phyloP scores from a whole-genome alignment of 53 echinoderm and acorn worm species.

The Echinarachnius parma region DNA sequence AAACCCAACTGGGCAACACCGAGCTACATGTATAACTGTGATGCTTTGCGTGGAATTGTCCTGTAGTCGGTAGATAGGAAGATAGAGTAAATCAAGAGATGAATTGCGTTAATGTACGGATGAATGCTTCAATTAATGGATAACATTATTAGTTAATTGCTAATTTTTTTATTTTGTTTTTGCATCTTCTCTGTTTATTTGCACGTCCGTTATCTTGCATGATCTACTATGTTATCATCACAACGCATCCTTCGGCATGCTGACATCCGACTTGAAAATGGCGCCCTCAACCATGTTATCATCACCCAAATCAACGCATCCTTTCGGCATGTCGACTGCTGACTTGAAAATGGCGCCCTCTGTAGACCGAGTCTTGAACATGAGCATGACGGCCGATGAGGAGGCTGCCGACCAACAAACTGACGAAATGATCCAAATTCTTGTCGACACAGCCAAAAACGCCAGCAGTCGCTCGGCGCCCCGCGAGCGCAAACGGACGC shows the following conservation, averaged over 20 bases:
- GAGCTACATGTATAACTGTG: too few species aligned
- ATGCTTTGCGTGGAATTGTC: too few species aligned
- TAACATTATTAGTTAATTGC: background rate
- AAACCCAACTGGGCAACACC: background rate
- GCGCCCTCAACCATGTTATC: too few species aligned
- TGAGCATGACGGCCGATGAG: constrained; percentile 57
- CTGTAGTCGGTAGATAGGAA: too few species aligned
- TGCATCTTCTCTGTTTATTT: constrained; percentile 7
- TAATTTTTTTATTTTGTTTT: constrained; percentile 3
- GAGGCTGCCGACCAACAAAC: constrained; percentile 73
- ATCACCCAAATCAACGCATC: too few species aligned
- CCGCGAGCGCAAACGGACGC: constrained; percentile 82
- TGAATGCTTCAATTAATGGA: background rate
- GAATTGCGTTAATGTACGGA: background rate
- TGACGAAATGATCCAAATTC: constrained; percentile 86
- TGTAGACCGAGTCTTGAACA: constrained; percentile 29
- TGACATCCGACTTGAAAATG: too few species aligned
- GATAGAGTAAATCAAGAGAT: background rate
- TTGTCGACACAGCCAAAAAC: constrained; percentile 90
- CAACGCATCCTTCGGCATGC: too few species aligned
- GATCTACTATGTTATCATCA: too few species aligned
- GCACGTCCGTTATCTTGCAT: constrained; percentile 24
- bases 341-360: constrained; percentile 13
- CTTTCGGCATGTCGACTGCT: too few species aligned
- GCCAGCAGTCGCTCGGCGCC: constrained; percentile 63